Evolutionary conservation across 1,140 invertebrate species (phyloP), one percentile per base, ranked within the genome.

Genomic region (Panagrolaimus sp.): DNA sequence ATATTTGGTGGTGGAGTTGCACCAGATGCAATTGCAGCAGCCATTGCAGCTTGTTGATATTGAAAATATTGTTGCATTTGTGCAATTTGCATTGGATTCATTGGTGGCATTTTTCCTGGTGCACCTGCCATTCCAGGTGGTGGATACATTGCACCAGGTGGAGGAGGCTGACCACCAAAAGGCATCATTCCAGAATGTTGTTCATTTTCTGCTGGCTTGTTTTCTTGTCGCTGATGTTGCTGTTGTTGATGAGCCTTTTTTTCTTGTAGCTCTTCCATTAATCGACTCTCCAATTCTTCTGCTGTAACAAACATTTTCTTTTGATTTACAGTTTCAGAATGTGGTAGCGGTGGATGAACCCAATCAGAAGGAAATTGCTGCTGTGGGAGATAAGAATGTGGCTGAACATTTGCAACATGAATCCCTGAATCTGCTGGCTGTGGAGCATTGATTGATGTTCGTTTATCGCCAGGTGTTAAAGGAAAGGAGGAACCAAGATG

Each of bases 241-340:
- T n/a, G n/a, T n/a, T n/a, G n/a, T n/a, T n/a, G n/a, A 2, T n/a
- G 47, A 8, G 43, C 20, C 14, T 68, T 47, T 1, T 47, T n/a
- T 14, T 5, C 31, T 57, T 57, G 46, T 8, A 47, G 25, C 20
- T 70, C 64, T 46, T 62, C n/a, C 43, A 70, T 38, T 7, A 72
- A 38, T 53, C 63, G 38, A 13, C 46, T 31, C 38, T 72, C 71
- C 27, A 72, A 64, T 44, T 72, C 71, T 31, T 68, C 66, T 8
- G 67, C 63, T 5, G 71, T 65, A 0, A 68, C 31, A 16, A 20
- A 20, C 20, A 11, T 53, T 23, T n/a, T 57, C 16, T 20, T 20
- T 57, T 57, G 20, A 57, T 16, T 20, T 20, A 25, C 14, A 23
- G 11, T 27, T 25, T 27, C 51, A n/a, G n/a, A n/a, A n/a, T n/a